Base-by-base conservation (phyloP, 2,113 vertebrate species). In the Meleagris gallopavo region DNA sequence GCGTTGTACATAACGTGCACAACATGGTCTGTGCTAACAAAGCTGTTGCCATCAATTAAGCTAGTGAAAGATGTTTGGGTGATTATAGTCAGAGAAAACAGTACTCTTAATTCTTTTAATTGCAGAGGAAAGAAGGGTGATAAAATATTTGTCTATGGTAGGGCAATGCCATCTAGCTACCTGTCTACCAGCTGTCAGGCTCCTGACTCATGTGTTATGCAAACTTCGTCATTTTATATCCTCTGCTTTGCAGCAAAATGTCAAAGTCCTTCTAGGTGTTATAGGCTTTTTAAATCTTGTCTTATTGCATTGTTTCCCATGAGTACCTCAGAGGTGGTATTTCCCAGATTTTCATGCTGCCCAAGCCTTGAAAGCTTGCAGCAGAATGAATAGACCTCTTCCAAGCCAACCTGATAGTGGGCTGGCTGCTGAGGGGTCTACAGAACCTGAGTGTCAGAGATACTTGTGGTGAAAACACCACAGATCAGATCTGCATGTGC, bases 131-230 rank as follows among this genome's bases (percentile, higher is more conserved):
- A 77, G 36, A 74, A 79, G 41, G 70, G 60, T 87, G 45, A 25
- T 93, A 85, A 87, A 94, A 96, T 96, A 91, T 95, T 96, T 93
- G 86, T 95, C 92, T 89, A 83, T 92, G 81, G 86, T 72, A 95
- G 83, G 82, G 89, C 81, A 85, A 38, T 92, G 75, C 81, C 83
- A 86, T 95, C 84, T 67, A 70, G 41, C 94, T 87, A 76, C 78
- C 67, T 89, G 78, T 67, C 74, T 93, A 80, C 93, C 90, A 95
- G 72, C 94, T 96, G 92, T 93, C 72, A 91, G 78, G 16, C 21
- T 94, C 7, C 72, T 91, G 85, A 89, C 69, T 93, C 89, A 92
- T 60, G 8, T 29, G 65, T 86, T 70, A 36, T 55, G 22, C 82
- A 87, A 93, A 93, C 71, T 73, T 61, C 46, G 48, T 58, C 43